Conservation (phyloP, 1,140 invertebrate genomes). For the Lepidostoma basale region DNA sequence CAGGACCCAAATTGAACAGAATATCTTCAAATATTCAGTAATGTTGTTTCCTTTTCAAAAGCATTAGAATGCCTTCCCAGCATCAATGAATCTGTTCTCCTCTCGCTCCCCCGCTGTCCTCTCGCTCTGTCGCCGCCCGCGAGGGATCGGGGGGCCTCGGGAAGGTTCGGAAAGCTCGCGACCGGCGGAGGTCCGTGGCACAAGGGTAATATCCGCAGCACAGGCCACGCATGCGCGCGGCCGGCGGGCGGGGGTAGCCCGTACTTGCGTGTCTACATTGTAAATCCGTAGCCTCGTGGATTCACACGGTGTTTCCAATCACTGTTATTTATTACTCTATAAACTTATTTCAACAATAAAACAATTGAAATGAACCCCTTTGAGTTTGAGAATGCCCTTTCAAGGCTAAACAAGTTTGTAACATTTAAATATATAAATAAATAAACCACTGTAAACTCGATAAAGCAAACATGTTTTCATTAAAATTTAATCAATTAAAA, state of each 20-base stretch:
- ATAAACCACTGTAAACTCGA: too few species aligned
- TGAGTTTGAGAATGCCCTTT: too few species aligned
- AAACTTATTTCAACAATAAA: too few species aligned
- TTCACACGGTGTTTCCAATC: neutral
- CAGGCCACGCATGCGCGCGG: neutral
- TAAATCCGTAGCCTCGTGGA: conserved; percentile 1
- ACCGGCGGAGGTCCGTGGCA: neutral
- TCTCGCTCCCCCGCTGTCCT: neutral
- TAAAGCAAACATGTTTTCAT: too few species aligned
- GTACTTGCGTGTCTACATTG: neutral
- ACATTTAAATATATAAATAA: too few species aligned
- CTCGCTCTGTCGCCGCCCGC: neutral
- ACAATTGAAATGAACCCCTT: too few species aligned
- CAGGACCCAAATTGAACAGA: neutral
- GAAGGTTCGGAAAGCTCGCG: neutral
- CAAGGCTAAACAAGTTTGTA: too few species aligned
- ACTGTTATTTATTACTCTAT: too few species aligned
- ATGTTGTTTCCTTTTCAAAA: neutral
- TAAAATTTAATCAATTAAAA: too few species aligned
- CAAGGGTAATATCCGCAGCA: neutral
- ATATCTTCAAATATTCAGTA: neutral
- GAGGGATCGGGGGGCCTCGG: neutral
- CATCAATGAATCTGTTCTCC: neutral
- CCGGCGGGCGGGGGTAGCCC: neutral
- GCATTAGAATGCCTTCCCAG: neutral